These are phyloP conservation scores for Paramisgurnus dabryanus DNA, from an alignment of 2,113 vertebrate species.

Conservation along the genomic window DNA sequence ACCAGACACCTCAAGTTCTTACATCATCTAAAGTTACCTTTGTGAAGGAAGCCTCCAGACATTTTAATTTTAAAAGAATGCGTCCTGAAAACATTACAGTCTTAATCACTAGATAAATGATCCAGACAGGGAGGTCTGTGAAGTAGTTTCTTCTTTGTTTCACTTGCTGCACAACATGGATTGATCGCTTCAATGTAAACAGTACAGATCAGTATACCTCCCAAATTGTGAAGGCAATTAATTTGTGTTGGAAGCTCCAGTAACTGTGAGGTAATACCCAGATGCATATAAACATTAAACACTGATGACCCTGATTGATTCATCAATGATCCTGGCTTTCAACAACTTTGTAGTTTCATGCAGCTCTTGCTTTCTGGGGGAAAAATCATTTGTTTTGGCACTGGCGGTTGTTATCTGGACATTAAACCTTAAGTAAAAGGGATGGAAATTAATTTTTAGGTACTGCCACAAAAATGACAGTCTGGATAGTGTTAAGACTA, in stretches of 20 bases:
- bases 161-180: constrained; percentile 18
- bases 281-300: constrained; percentile 73
- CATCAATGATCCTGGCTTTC: constrained; percentile 67
- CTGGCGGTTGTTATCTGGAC: constrained; percentile 36
- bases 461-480: background rate
- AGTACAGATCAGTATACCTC: constrained; percentile 48
- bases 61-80: constrained; percentile 48
- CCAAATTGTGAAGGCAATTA: constrained; percentile 53
- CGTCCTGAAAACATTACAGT: constrained; percentile 32
- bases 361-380: background rate
- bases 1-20: background rate
- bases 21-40: constrained; percentile 8
- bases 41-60: background rate
- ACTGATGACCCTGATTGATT: constrained; percentile 68
- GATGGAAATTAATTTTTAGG: constrained; percentile 37
- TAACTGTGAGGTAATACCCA: constrained; percentile 70
- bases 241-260: constrained; percentile 59
- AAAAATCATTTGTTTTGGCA: constrained; percentile 34
- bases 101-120: constrained; percentile 36
- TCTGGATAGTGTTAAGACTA: constrained; percentile 10
- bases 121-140: constrained; percentile 14
- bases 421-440: constrained; percentile 53
- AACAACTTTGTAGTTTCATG: constrained; percentile 60
- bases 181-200: constrained; percentile 54
- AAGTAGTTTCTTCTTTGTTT: constrained; percentile 31